Evolutionary conservation across 2,888 invertebrate genomes (phyloP).

Genomic region (Polyommatus icarus): DNA sequence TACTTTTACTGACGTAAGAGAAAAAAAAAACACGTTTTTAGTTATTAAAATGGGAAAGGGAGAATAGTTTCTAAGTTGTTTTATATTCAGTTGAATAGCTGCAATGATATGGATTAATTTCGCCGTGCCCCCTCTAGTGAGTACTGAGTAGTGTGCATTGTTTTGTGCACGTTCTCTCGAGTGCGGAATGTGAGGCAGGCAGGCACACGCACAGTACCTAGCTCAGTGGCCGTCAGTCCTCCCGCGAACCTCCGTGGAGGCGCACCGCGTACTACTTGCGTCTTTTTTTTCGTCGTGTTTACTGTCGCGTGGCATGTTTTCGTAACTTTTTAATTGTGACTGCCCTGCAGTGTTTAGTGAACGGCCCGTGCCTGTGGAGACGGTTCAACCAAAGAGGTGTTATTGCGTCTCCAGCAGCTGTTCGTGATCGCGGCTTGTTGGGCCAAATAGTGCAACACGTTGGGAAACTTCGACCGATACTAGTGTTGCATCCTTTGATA

Average conservation of each 20-base stretch:
- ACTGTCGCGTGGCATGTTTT: constrained; percentile 38
- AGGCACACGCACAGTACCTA: neutral
- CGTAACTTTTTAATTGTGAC: constrained; percentile 16
- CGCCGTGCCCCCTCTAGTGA: neutral
- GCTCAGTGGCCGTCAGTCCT: constrained; percentile 34
- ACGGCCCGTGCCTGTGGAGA: neutral
- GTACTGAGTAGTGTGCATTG: neutral
- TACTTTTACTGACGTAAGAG: neutral
- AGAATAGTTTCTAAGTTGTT: neutral
- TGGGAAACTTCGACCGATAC: constrained; percentile 5
- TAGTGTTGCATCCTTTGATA: neutral
- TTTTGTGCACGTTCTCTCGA: neutral
- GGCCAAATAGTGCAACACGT: constrained; percentile 15
- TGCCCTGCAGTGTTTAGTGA: neutral
- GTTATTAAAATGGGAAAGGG: neutral
- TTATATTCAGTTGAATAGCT: neutral
- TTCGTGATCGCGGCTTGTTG: neutral
- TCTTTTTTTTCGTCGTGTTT: constrained; percentile 21
- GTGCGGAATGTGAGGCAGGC: neutral
- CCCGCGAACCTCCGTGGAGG: constrained; percentile 40
- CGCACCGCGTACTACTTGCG: constrained; percentile 34
- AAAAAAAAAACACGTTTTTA: neutral
- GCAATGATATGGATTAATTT: neutral
- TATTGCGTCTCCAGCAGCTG: constrained; percentile 2
- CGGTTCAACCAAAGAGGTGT: neutral